Evolutionary conservation across 2,113 vertebrate species (phyloP), one percentile per base, ranked within the genome.

Genomic region (Seriola rivoliana): DNA sequence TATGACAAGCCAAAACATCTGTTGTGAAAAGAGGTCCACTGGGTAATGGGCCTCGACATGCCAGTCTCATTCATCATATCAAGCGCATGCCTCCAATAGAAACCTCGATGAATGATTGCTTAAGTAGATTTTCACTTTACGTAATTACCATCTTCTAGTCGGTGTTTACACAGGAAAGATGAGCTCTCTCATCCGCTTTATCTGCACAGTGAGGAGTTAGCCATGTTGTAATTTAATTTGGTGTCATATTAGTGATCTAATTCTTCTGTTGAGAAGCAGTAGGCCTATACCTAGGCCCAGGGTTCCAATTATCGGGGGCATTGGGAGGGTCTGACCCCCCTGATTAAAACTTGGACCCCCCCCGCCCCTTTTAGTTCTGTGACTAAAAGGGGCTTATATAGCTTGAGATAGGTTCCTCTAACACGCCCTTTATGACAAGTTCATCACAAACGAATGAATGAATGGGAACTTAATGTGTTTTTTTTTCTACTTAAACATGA

Each of bases 171-270:
- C 17, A 59, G 36, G 14, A 79, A 64, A 77, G 68, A 82, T 69
- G 68, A 84, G 77, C 32, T 73, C 58, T 48, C 64, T 69, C 67
- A 78, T 59, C 19, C 6, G 50, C 46, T 78, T 85, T 83, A 80
- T 85, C 75, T 64, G 63, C 52, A 68, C n/a, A 16, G 40, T 34
- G 40, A 76, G 55, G 23, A 76, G 64, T 70, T 83, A 80, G 38
- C 68, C 40, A 63, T 75, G 71, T 67, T 78, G 48, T 66, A 63
- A 80, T 88, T 85, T 69, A 80, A 52, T 58, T 10, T 25, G 40
- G 55, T 72, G 59, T 71, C 65, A 71, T 59, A 63, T 73, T 46
- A 50, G 48, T 44, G 34, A 58, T 44, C 58, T 59, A 34, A 73
- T 73, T 57, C 10, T n/a, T 71, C 57, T 73, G 54, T 67, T 63